Evolutionary conservation across 1,140 invertebrate species (phyloP).

Genomic region (Ceratitis capitata): DNA sequence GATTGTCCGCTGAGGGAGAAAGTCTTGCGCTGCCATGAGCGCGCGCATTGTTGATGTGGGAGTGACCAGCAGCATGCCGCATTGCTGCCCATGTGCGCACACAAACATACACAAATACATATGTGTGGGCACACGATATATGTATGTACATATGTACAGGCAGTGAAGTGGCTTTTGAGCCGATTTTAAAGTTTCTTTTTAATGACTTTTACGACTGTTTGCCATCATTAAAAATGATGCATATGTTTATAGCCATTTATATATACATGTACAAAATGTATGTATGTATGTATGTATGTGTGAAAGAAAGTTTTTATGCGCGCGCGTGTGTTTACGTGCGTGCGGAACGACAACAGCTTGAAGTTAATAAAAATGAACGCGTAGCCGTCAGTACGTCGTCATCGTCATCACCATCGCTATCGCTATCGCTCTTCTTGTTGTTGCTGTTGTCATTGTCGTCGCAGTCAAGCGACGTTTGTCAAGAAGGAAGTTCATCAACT

Average conservation of each 20-base stretch:
- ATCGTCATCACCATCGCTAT: background rate
- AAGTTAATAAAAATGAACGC: background rate
- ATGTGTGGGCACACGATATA: background rate
- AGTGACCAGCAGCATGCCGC: background rate
- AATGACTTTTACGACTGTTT: background rate
- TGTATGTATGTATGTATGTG: too few species aligned
- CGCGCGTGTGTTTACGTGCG: background rate
- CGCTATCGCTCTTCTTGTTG: background rate
- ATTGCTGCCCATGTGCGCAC: background rate
- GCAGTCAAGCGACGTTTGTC: background rate
- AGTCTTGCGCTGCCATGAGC: background rate
- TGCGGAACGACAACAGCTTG: background rate
- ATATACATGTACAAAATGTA: background rate
- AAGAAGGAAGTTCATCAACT: constrained; percentile 14
- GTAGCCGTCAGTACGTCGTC: background rate
- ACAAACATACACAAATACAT: background rate
- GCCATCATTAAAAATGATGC: background rate
- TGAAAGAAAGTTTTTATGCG: too few species aligned
- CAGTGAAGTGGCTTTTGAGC: background rate
- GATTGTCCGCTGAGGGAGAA: background rate
- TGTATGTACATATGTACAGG: background rate
- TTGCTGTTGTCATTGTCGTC: background rate
- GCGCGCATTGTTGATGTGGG: background rate
- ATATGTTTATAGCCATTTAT: background rate
- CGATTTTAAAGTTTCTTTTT: constrained; percentile 20